phyloP scores from a whole-genome alignment of 2,113 vertebrate genomes.

The Labrus mixtus region DNA sequence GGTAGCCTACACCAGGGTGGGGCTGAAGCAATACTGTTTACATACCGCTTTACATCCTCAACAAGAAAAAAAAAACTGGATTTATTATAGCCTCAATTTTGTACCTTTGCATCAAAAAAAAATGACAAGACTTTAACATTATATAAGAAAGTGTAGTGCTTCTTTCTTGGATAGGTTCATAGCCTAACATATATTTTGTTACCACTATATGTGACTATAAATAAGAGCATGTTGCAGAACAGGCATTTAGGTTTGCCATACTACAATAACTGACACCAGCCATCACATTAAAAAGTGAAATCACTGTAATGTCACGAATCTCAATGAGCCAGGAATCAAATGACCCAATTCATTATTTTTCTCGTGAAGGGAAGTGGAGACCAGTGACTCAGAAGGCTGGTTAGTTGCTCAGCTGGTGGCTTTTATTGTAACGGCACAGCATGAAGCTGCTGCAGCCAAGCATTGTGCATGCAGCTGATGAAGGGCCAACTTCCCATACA shows the following conservation, averaged over 20 bases:
- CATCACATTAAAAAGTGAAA: neutral
- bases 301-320: neutral
- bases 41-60: neutral
- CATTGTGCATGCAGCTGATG: conserved; percentile 7
- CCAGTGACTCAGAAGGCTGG: conserved; percentile 20
- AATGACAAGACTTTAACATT: neutral
- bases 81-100: neutral
- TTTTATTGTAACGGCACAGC: conserved; percentile 22
- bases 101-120: neutral
- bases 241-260: no score
- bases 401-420: conserved; percentile 9
- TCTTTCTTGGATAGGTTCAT: no score
- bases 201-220: neutral
- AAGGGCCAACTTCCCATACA: no score
- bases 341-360: neutral
- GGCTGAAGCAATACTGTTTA: conserved; percentile 1
- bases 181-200: no score
- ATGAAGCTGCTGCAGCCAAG: neutral
- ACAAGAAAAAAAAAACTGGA: neutral
- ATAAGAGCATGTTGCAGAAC: neutral
- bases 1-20: conserved; percentile 23
- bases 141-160: no score
- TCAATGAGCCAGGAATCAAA: neutral
- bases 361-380: neutral
- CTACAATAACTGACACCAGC: neutral